Evolutionary conservation across 23 tunicate genomes (phyloP).

Genomic region (Clavelina lepadiformis): DNA sequence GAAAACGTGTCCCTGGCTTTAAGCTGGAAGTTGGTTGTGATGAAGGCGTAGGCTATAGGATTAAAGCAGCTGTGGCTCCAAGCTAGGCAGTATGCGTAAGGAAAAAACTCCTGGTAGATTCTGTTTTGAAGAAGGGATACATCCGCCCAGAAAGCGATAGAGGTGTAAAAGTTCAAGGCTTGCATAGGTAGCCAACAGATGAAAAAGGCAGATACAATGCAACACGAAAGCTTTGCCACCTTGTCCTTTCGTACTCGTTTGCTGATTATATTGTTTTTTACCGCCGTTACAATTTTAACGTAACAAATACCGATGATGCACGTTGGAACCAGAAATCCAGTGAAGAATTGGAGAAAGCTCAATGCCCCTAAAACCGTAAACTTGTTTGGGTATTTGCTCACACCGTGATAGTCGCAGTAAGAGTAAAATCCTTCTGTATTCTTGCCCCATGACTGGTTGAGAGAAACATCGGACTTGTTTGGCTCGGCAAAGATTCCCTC

Average conservation of each 20-base stretch:
- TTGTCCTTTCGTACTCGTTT: conserved; percentile 42
- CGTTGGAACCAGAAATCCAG: conserved; percentile 72
- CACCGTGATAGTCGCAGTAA: conserved; percentile 23
- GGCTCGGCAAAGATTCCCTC: too few relatives aligned
- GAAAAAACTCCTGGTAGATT: conserved; percentile 28
- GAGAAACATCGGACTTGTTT: too few relatives aligned
- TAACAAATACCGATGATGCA: conserved; percentile 55
- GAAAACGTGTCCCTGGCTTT: too few relatives aligned
- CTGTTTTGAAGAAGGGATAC: too few relatives aligned
- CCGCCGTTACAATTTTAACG: conserved; percentile 48
- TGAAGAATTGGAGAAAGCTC: conserved; percentile 24
- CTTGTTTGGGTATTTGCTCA: conserved; percentile 16
- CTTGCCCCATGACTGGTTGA: too few relatives aligned
- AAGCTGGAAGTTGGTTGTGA: conserved; percentile 70
- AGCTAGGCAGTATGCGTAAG: conserved; percentile 59
- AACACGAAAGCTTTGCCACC: conserved; percentile 56
- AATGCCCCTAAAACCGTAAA: conserved; percentile 27
- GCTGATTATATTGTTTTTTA: conserved; percentile 48
- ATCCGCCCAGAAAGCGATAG: conserved; percentile 67
- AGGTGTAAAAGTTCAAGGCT: conserved; percentile 42
- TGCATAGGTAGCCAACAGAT: conserved; percentile 77
- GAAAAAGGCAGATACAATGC: conserved; percentile 63
- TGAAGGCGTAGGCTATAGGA: conserved; percentile 76
- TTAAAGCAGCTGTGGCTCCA: conserved; percentile 81
- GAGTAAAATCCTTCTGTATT: too few relatives aligned